A percentile compares a stretch with the other conserved stretches of the same genome.
These are phyloP conservation scores for Corapipo altera DNA, from an alignment of 2,113 vertebrate genomes.

Conservation along the genomic window DNA sequence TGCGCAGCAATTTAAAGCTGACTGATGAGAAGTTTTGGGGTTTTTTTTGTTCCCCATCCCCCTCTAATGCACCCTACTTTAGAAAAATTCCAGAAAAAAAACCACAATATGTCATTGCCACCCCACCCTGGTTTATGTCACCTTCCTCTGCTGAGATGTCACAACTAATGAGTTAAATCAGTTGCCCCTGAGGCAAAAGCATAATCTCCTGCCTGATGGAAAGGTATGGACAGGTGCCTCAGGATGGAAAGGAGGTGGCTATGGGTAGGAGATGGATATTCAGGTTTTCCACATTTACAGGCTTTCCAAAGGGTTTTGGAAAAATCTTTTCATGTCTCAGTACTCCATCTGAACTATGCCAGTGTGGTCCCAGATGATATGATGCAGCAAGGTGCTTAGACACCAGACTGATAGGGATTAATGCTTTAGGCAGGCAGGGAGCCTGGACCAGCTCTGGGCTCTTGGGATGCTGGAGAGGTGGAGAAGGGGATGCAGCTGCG, in stretches of 20 bases:
- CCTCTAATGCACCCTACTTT: not conserved
- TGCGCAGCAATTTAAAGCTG: not conserved
- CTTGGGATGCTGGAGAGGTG: not conserved
- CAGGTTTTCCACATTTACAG: not conserved
- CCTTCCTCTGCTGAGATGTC: not conserved
- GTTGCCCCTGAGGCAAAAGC: not conserved
- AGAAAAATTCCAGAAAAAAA: not conserved
- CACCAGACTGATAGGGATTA: not conserved
- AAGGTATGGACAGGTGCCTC: not conserved
- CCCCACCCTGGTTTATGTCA: not conserved
- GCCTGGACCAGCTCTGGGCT: not conserved
- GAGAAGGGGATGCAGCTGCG: not conserved
- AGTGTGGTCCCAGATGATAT: accelerated
- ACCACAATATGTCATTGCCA: not conserved
- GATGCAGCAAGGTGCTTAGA: not conserved
- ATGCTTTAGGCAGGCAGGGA: not conserved
- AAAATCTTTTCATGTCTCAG: not conserved
- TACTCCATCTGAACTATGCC: not conserved
- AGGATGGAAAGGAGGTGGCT: not conserved
- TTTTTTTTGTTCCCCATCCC: not conserved
- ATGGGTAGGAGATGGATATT: not conserved
- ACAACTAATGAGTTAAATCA: not conserved
- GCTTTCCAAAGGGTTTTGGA: not conserved
- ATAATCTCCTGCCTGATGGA: not conserved
- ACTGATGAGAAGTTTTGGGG: not conserved